These are phyloP conservation scores for Hyles euphorbiae DNA, from an alignment of 1,140 invertebrate genomes.

Conservation along the genomic window DNA sequence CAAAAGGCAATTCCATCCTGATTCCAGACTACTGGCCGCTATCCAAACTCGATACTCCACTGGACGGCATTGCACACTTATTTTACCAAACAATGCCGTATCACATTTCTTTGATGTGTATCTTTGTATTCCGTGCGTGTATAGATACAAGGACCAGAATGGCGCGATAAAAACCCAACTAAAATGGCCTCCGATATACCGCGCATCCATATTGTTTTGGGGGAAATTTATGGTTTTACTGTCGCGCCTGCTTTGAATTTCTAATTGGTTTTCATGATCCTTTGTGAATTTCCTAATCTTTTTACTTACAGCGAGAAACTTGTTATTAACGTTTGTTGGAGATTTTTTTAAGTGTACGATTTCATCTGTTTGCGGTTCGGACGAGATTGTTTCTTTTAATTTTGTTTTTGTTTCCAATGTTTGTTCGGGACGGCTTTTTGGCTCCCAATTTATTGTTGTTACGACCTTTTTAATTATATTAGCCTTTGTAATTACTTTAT, in stretches of 20 bases:
- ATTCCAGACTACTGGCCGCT: slow-evolving; percentile 32
- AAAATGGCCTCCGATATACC: not conserved
- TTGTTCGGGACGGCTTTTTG: no score
- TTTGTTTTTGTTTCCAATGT: no score
- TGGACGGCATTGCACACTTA: slow-evolving; percentile 1
- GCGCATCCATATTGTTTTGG: slow-evolving; percentile 31
- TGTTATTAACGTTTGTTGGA: slow-evolving; percentile 7
- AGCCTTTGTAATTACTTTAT: no score
- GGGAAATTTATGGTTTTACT: slow-evolving; percentile 29
- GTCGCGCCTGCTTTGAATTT: slow-evolving; percentile 33
- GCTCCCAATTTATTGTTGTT: no score
- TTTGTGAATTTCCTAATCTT: slow-evolving; percentile 21
- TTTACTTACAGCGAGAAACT: slow-evolving; percentile 7
- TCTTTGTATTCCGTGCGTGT: no score
- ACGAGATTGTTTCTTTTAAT: no score
- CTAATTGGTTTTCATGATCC: slow-evolving; percentile 30
- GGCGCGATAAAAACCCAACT: no score
- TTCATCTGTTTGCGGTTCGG: not conserved
- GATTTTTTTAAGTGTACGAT: slow-evolving; percentile 11
- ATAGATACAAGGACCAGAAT: no score
- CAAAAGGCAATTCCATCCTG: slow-evolving; percentile 31
- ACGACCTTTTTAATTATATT: no score
- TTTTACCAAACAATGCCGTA: no score
- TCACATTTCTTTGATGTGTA: no score
- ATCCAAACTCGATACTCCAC: slow-evolving; percentile 24